A percentile compares a stretch with the other conserved stretches of the same genome.
Conservation (phyloP, 2,888 invertebrate genomes). For the Troides helena region DNA sequence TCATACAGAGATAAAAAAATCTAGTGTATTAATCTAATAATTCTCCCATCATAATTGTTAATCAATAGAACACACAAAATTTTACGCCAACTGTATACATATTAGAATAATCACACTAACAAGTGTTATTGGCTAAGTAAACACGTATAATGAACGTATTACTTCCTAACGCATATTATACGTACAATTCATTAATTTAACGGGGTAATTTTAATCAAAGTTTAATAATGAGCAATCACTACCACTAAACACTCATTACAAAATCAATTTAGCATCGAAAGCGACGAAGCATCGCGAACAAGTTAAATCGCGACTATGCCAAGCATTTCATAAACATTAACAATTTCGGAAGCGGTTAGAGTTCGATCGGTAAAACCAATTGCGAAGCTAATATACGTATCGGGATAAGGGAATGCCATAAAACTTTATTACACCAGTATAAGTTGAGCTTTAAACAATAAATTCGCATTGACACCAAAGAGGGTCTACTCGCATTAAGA, state of each 20-base stretch:
- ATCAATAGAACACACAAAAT: too few relatives aligned
- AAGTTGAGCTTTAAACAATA: slow-evolving; percentile 45
- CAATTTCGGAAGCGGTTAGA: slow-evolving; percentile 51
- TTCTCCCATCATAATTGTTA: too few relatives aligned
- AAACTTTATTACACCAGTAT: slow-evolving; percentile 57
- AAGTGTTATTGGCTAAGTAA: neutral
- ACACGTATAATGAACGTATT: neutral
- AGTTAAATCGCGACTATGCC: slow-evolving; percentile 37
- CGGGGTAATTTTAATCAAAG: slow-evolving; percentile 5
- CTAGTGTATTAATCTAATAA: too few relatives aligned
- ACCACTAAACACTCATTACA: slow-evolving; percentile 19
- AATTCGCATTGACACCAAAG: slow-evolving; percentile 46
- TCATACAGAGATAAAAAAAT: too few relatives aligned
- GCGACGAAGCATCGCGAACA: slow-evolving; percentile 15
- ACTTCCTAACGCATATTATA: neutral
- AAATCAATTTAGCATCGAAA: slow-evolving; percentile 23
- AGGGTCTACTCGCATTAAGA: neutral
- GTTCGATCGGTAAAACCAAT: slow-evolving; percentile 46
- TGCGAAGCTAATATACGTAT: slow-evolving; percentile 49
- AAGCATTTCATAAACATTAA: slow-evolving; percentile 45
- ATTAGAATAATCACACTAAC: neutral
- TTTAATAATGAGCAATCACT: slow-evolving; percentile 19
- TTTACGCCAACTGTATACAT: neutral
- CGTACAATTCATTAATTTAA: neutral
- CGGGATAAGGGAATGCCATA: slow-evolving; percentile 46